These are phyloP conservation scores for Montipora sp. DNA, from an alignment of 64 coral and sea anemone species.

Conservation along the genomic window DNA sequence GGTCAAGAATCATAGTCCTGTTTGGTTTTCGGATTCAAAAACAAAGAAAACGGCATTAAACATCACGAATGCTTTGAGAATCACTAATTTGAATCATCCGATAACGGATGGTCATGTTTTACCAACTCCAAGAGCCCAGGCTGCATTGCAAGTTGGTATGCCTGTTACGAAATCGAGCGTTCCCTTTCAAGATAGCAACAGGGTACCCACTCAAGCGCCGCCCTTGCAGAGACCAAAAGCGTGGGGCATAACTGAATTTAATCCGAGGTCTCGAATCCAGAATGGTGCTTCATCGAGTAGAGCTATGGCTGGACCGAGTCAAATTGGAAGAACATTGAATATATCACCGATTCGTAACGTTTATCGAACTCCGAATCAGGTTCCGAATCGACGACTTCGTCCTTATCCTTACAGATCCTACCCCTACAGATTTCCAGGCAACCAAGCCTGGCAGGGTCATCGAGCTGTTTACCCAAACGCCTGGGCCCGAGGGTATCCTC, in stretches of 20 bases:
- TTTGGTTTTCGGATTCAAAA: constrained; percentile 34
- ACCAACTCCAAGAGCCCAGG: neutral
- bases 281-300: neutral
- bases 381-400: neutral
- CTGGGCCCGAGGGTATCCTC: constrained; percentile 32
- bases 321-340: neutral
- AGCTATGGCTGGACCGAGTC: neutral
- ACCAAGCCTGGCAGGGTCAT: constrained; percentile 13
- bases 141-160: neutral
- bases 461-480: neutral
- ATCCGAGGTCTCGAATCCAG: neutral
- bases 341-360: neutral
- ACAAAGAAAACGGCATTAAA: constrained; percentile 5
- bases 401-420: neutral
- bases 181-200: neutral
- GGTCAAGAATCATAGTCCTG: neutral
- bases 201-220: constrained; percentile 1
- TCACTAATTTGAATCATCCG: neutral
- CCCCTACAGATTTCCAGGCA: neutral
- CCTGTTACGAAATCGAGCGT: neutral
- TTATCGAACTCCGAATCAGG: neutral
- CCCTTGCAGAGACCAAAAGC: neutral
- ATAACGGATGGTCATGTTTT: neutral
- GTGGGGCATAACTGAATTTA: neutral
- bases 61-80: neutral